phyloP scores from a whole-genome alignment of 1,140 invertebrate genomes.

The Saccostrea echinata region DNA sequence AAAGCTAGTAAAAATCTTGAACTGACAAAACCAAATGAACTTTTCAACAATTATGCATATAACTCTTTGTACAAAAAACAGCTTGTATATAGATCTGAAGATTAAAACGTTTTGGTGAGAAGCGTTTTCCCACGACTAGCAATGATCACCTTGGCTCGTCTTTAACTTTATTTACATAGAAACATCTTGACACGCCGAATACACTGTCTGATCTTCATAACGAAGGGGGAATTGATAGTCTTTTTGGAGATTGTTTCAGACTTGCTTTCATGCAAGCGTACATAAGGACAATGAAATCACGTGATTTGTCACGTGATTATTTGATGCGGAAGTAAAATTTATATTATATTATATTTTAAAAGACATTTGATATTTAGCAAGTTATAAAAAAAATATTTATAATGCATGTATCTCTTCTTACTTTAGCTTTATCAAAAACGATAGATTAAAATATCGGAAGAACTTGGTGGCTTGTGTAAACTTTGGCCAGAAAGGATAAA shows the following conservation, averaged over 20 bases:
- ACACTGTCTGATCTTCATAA: conserved; percentile 37
- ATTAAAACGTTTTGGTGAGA: conserved; percentile 22
- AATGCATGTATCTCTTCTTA: too few species aligned
- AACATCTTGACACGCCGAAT: conserved; percentile 31
- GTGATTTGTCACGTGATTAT: conserved; percentile 5
- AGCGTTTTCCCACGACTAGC: conserved; percentile 11
- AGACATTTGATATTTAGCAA: too few species aligned
- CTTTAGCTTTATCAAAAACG: too few species aligned
- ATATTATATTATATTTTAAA: too few species aligned
- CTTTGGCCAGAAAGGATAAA: conserved; percentile 4
- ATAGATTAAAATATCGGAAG: conserved; percentile 9
- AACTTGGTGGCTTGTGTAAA: conserved; percentile 22
- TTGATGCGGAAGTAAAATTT: background rate
- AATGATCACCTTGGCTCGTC: conserved; percentile 31
- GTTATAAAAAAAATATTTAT: too few species aligned
- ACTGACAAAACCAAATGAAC: conserved; percentile 11
- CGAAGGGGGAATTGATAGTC: conserved; percentile 38
- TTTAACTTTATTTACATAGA: conserved; percentile 40
- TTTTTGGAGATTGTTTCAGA: conserved; percentile 35
- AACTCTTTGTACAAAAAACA: background rate
- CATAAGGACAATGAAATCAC: background rate
- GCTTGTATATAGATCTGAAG: conserved; percentile 23
- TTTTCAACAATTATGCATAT: conserved; percentile 20
- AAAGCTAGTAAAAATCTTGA: conserved; percentile 23
- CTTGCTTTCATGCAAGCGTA: background rate